Percentiles rank a stretch among this genome's conserved stretches.
phyloP scores from a whole-genome alignment of 2,888 invertebrate species.

The Carterocephalus palaemon region DNA sequence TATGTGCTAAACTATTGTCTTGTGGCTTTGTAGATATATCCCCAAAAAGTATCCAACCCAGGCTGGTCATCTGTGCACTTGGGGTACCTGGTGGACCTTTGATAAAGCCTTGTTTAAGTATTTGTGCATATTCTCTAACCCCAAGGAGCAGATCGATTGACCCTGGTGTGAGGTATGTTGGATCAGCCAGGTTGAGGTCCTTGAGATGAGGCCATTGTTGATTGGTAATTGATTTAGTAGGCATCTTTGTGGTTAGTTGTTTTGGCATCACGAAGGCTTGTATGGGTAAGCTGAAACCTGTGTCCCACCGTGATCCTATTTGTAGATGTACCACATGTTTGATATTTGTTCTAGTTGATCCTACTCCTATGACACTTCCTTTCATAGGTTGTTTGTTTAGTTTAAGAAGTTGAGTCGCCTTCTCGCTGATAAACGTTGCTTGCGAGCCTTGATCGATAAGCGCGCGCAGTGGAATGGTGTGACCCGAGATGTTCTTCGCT shows the following conservation, averaged over 20 bases:
- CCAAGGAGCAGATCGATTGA: constrained; percentile 34
- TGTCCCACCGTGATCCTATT: constrained; percentile 24
- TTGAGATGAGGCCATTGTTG: constrained; percentile 29
- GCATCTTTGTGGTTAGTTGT: neutral
- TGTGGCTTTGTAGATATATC: too few species aligned
- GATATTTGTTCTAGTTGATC: constrained; percentile 11
- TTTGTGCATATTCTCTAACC: constrained; percentile 21
- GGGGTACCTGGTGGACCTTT: constrained; percentile 30
- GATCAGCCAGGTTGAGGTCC: constrained; percentile 30
- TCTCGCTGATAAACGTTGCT: constrained; percentile 31
- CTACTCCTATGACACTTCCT: too few species aligned
- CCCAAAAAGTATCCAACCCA: constrained; percentile 31
- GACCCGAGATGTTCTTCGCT: constrained; percentile 26
- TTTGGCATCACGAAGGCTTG: neutral
- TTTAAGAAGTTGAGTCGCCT: constrained; percentile 24
- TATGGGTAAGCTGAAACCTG: neutral
- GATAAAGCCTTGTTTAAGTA: constrained; percentile 11
- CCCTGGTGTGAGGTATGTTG: constrained; percentile 28
- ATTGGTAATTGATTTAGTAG: neutral
- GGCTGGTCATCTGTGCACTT: constrained; percentile 28
- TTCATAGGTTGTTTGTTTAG: neutral
- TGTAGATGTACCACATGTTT: constrained; percentile 30
- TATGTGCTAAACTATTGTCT: neutral
- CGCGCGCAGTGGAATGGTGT: constrained; percentile 29
- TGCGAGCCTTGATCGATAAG: constrained; percentile 34